A percentile compares a stretch with the other conserved stretches of the same genome.
phyloP scores from a whole-genome alignment of 2,888 invertebrate genomes.

The Drosophila atroscutellata region DNA sequence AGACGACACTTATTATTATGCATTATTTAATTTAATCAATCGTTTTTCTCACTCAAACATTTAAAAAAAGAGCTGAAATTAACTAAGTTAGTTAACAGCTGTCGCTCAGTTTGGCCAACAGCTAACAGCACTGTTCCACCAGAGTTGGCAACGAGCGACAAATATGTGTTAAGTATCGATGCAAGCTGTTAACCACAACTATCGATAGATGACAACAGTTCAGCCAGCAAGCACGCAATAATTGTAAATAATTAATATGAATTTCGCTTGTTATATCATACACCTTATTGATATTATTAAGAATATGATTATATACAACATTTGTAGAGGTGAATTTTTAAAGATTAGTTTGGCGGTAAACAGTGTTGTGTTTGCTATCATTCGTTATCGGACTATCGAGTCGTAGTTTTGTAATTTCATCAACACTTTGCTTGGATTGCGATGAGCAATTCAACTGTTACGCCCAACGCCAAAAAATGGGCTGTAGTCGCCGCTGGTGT shows the following conservation, averaged over 20 bases:
- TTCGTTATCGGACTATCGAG: constrained; percentile 26
- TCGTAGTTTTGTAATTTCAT: constrained; percentile 14
- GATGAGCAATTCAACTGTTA: constrained; percentile 43
- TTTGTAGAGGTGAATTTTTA: neutral
- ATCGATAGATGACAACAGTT: neutral
- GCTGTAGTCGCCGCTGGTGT: constrained; percentile 75
- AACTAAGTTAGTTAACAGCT: constrained; percentile 32
- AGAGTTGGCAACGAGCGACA: neutral
- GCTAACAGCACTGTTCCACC: constrained; percentile 1
- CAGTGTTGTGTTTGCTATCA: neutral
- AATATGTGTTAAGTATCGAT: neutral
- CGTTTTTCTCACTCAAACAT: constrained; percentile 25
- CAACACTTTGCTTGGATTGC: constrained; percentile 5
- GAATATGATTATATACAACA: neutral
- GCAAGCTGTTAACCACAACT: neutral
- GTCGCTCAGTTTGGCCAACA: constrained; percentile 11
- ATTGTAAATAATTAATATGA: neutral
- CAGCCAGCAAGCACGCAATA: neutral
- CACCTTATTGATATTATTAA: neutral
- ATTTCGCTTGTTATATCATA: neutral
- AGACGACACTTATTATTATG: neutral
- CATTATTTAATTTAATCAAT: neutral
- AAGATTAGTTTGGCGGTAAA: constrained; percentile 15
- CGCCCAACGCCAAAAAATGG: constrained; percentile 23
- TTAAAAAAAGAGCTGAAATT: constrained; percentile 1